Conservation (phyloP, 2,113 vertebrate genomes). For the Regulus satrapa region DNA sequence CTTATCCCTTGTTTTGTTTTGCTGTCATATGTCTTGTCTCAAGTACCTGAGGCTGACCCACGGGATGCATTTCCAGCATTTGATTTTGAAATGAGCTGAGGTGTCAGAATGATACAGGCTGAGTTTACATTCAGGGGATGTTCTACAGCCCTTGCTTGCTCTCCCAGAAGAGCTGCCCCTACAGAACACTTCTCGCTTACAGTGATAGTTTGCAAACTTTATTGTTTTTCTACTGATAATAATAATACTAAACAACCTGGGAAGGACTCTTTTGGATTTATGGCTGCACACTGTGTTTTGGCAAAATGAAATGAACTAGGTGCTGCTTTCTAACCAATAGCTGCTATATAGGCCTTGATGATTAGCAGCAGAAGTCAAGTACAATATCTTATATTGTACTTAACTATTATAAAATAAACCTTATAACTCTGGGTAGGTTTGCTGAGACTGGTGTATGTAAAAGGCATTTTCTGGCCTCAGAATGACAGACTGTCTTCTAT, state of each 20-base stretch:
- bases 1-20: fast-evolving
- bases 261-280: background rate
- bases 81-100: background rate
- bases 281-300: background rate
- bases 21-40: background rate
- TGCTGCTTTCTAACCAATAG: background rate
- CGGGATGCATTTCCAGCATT: background rate
- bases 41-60: background rate
- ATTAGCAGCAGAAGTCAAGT: background rate
- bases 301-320: background rate
- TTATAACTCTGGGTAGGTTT: background rate
- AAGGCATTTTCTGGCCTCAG: background rate
- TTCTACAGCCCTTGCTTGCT: background rate
- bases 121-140: background rate
- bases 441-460: background rate
- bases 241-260: background rate
- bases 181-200: fast-evolving
- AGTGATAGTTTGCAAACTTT: background rate
- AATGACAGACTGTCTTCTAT: background rate
- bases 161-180: background rate
- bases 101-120: fast-evolving
- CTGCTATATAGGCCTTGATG: background rate
- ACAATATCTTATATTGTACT: background rate
- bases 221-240: background rate
- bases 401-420: background rate